Conservation (phyloP, 2,797 vertebrate species). For the Prunella strophiata region DNA sequence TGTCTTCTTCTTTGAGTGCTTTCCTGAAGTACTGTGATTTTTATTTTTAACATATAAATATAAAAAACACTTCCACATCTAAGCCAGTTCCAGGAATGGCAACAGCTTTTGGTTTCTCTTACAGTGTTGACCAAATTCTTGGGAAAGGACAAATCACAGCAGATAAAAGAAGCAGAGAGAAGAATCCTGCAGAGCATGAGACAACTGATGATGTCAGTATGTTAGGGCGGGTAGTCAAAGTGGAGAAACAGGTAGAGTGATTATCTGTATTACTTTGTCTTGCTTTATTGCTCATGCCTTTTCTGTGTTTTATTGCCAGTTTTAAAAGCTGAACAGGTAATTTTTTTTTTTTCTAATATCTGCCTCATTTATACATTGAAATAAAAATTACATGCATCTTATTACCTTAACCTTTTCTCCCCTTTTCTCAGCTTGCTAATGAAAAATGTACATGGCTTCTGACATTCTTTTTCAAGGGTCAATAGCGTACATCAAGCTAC, state of each 20-base stretch:
- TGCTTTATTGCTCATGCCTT: background rate
- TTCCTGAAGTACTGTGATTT: constrained; percentile 29
- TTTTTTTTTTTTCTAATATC: background rate
- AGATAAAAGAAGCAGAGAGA: constrained; percentile 93
- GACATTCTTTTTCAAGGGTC: background rate
- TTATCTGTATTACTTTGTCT: background rate
- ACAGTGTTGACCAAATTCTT: constrained; percentile 96
- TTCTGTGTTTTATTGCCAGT: background rate
- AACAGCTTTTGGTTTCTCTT: constrained; percentile 51
- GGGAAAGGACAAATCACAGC: constrained; percentile 95
- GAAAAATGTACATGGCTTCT: background rate
- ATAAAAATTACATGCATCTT: background rate
- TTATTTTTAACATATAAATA: background rate
- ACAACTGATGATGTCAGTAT: constrained; percentile 93
- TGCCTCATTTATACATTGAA: background rate
- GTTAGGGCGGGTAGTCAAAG: constrained; percentile 95
- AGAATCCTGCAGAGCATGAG: constrained; percentile 90
- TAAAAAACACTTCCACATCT: background rate
- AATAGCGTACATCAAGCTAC: background rate
- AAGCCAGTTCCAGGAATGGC: background rate
- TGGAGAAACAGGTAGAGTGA: constrained; percentile 91
- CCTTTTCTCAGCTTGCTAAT: background rate
- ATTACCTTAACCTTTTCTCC: background rate
- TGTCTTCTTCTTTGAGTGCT: background rate
- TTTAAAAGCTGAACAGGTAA: background rate